phyloP scores from a whole-genome alignment of 2,888 invertebrate genomes.

The Caenorhabditis sp. region DNA sequence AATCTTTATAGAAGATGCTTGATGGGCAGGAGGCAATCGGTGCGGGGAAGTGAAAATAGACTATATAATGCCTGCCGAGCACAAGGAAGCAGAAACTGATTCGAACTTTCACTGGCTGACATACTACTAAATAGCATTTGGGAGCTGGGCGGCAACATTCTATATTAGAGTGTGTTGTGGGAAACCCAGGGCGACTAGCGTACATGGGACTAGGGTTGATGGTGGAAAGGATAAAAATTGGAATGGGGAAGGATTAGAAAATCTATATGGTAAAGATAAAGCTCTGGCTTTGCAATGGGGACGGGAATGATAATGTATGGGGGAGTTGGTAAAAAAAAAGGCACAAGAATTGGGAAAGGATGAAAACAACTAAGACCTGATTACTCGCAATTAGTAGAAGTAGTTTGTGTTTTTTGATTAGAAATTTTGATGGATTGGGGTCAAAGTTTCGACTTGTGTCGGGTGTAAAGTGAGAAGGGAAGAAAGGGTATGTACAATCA shows the following conservation, averaged over 20 bases:
- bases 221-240: conserved; percentile 9
- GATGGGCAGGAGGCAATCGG: conserved; percentile 20
- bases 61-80: conserved; percentile 54
- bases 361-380: conserved; percentile 45
- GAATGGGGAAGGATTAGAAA: conserved; percentile 21
- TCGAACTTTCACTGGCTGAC: conserved; percentile 18
- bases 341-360: conserved; percentile 50
- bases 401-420: conserved; percentile 46
- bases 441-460: conserved; percentile 23
- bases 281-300: conserved; percentile 34
- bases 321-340: conserved; percentile 40
- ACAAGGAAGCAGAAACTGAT: not conserved
- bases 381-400: conserved; percentile 54
- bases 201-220: conserved; percentile 18
- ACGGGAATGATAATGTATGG: not conserved
- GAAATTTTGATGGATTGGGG: conserved; percentile 29
- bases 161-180: conserved; percentile 56
- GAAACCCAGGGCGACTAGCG: conserved; percentile 29
- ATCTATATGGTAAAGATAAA: conserved; percentile 29
- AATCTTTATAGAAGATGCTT: conserved; percentile 40
- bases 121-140: conserved; percentile 54
- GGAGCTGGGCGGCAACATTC: conserved; percentile 47
- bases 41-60: conserved; percentile 45
- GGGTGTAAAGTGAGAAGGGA: conserved; percentile 14
- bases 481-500: conserved; percentile 58